phyloP scores from a whole-genome alignment of 1,140 invertebrate species.

The Bombyx mandarina region DNA sequence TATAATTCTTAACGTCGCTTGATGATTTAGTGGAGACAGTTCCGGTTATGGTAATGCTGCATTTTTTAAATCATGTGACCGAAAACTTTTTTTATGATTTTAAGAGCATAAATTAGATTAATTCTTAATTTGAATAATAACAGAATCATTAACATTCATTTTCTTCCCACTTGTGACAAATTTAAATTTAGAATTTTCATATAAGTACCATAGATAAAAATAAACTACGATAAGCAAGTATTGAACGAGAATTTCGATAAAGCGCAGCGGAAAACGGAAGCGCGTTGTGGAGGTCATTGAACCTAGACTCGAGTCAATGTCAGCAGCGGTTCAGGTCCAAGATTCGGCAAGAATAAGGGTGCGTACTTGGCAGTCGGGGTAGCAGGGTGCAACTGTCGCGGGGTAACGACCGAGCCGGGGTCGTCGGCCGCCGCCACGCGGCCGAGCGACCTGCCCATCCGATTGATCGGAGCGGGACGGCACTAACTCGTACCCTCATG shows the following conservation, averaged over 20 bases:
- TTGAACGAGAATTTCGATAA: constrained; percentile 25
- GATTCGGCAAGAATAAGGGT: constrained; percentile 63
- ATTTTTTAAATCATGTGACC: no score
- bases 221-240: no score
- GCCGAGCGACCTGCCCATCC: constrained; percentile 49
- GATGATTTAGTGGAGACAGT: no score
- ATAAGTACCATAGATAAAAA: no score
- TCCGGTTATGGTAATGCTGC: no score
- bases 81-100: no score
- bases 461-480: constrained; percentile 63
- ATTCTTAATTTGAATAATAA: no score
- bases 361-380: constrained; percentile 39
- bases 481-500: constrained; percentile 51
- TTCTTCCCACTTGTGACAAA: no score
- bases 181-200: no score
- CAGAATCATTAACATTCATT: no score
- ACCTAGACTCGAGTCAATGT: constrained; percentile 59
- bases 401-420: constrained; percentile 61
- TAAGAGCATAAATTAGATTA: no score
- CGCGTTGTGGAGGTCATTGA: constrained; percentile 39
- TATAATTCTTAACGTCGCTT: no score
- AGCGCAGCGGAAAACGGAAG: constrained; percentile 53
- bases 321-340: constrained; percentile 51
- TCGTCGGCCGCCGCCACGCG: constrained; percentile 61
- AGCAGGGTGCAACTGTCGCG: constrained; percentile 61